Percentiles rank a stretch among this genome's conserved stretches.
Evolutionary conservation across 2,113 vertebrate genomes (phyloP).

Genomic region (Nerophis lumbriciformis): DNA sequence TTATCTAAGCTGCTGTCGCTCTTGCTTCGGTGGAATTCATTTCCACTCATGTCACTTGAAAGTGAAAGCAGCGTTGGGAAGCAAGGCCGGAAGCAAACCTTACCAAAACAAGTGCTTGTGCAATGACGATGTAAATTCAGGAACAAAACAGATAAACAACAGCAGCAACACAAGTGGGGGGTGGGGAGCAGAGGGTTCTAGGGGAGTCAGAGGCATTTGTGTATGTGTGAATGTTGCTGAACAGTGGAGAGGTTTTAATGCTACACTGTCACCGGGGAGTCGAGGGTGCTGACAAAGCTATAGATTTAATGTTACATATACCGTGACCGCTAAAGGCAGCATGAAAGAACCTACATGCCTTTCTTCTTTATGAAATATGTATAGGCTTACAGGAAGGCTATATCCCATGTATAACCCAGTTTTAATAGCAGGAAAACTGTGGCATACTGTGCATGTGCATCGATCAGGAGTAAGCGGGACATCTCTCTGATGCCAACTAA

Average conservation of each 20-base stretch:
- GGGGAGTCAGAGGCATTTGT: slow-evolving; percentile 2
- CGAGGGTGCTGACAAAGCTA: slow-evolving; percentile 12
- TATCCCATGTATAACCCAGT: not conserved
- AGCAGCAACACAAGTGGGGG: not conserved
- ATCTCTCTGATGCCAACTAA: not conserved
- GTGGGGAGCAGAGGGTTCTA: too few species aligned
- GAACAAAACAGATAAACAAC: slow-evolving; percentile 8
- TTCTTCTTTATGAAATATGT: slow-evolving; percentile 13
- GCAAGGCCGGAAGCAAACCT: slow-evolving; percentile 17
- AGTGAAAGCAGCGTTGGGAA: slow-evolving; percentile 15
- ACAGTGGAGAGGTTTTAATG: slow-evolving; percentile 5
- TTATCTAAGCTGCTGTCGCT: slow-evolving; percentile 31
- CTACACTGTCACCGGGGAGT: slow-evolving; percentile 4
- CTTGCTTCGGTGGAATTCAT: slow-evolving; percentile 30
- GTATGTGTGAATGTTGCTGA: not conserved
- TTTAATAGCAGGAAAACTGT: not conserved
- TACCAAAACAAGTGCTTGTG: slow-evolving; percentile 1
- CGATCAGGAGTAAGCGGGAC: too few species aligned
- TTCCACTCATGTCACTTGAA: slow-evolving; percentile 42
- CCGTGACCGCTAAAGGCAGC: slow-evolving; percentile 1
- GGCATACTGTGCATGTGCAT: not conserved
- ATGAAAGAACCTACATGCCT: not conserved
- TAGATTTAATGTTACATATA: slow-evolving; percentile 4
- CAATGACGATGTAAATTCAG: slow-evolving; percentile 12
- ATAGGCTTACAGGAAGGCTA: not conserved